A percentile compares a stretch with the other conserved stretches of the same genome.
These are phyloP conservation scores for Psammodynastes pulverulentus DNA, from an alignment of 2,113 vertebrate species.

Conservation along the genomic window DNA sequence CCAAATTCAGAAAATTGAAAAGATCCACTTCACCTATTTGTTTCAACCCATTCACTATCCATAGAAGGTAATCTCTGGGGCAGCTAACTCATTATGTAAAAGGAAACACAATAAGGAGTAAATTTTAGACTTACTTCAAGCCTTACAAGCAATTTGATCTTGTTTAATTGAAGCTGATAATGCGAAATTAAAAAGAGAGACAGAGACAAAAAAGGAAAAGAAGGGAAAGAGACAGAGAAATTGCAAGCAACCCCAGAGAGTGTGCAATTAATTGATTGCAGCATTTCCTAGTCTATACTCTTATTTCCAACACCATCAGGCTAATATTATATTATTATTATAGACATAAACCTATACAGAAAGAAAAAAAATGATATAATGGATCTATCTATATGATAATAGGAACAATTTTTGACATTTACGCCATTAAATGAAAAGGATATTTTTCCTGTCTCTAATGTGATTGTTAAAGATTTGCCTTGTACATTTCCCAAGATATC, in stretches of 20 bases:
- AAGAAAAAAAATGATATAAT: not conserved
- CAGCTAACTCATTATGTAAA: not conserved
- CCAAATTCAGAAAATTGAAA: not conserved
- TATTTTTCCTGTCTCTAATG: constrained; percentile 10
- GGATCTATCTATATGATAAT: constrained; percentile 16
- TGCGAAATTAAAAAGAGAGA: not conserved
- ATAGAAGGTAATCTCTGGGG: not conserved
- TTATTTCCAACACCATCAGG: not conserved
- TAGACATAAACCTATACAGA: not conserved
- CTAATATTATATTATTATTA: not conserved
- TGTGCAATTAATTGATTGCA: not conserved
- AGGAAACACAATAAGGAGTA: not conserved
- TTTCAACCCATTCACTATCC: not conserved
- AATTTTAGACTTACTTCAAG: not conserved
- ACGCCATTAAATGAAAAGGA: constrained; percentile 1
- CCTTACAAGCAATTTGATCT: not conserved
- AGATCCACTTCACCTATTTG: not conserved
- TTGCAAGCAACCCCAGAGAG: not conserved
- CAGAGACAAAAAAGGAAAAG: not conserved
- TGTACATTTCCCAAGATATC: constrained; percentile 12
- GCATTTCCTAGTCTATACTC: not conserved
- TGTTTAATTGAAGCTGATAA: not conserved
- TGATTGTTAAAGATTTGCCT: not conserved
- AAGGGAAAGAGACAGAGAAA: not conserved
- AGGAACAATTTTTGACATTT: not conserved